Base-by-base conservation (phyloP, 2,113 vertebrate species). In the Dipodomys ordii region DNA sequence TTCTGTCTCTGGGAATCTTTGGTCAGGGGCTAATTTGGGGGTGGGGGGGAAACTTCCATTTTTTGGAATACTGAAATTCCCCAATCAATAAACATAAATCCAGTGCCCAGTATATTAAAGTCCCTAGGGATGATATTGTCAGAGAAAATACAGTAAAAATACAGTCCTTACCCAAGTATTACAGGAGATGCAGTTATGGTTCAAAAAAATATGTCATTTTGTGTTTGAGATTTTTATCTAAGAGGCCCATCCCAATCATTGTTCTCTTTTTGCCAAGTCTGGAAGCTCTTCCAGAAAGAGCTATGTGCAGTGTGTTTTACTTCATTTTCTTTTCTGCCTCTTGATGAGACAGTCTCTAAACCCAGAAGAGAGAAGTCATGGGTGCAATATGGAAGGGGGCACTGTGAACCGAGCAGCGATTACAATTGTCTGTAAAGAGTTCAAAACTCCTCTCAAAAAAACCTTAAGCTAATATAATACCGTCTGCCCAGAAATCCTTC, bases 161-260 rank as follows among this genome's bases (percentile, higher is more conserved):
- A 53, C 74, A 35, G 23, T 15, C n/a, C 49, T 67, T 32, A 74
- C 30, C 22, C 49, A 93, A 80, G 79, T 46, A 84, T 57, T 92
- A 39, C 18, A 69, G 53, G 20, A 49, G 28, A 74, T 16, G 71
- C 80, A 49, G 8, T 83, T 67, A 62, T 1, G 62, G 23, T n/a
- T 57, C 53, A 94, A 71, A 18, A 18, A 39, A 57, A 39, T 30
- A 44, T 15, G 39, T 87, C 3, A 20, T 27, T 72, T 65, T 46
- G 76, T 7, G 15, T 74, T 27, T 83, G 65, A 92, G 90, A 88
- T 67, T 86, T 78, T 94, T n/a, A 62, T 86, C 72, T 93, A 88
- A 71, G 19, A 12, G 7, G 57, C 2, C 12, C 6, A 76, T 27
- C 18, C 12, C 73, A 27, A 20, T 2, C n/a, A n/a, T n/a, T 65